Evolutionary conservation across 2,797 vertebrate genomes (phyloP).

Genomic region (Poliocrania exsul): DNA sequence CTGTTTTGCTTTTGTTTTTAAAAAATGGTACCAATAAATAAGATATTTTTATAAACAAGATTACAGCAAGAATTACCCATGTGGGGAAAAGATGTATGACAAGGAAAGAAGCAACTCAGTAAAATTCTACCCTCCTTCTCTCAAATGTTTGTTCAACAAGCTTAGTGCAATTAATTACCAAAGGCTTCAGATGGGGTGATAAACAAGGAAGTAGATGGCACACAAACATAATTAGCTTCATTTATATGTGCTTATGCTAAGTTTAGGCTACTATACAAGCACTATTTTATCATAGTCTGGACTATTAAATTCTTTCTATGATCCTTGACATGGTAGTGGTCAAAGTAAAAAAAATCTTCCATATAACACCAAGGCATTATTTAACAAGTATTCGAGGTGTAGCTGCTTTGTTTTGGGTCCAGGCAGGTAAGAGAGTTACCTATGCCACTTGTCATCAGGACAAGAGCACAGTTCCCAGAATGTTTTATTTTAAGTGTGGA

Average conservation of each 20-base stretch:
- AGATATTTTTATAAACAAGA: neutral
- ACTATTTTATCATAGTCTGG: neutral
- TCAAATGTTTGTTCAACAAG: neutral
- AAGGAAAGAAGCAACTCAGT: neutral
- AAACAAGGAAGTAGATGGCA: neutral
- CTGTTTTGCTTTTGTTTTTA: neutral
- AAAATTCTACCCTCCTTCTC: neutral
- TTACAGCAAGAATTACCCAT: neutral
- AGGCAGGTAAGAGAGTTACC: neutral
- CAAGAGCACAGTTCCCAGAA: neutral
- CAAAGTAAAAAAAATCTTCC: neutral
- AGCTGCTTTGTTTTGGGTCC: neutral
- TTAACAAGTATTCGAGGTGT: neutral
- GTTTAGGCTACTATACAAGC: neutral
- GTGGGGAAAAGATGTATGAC: neutral
- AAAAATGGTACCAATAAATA: neutral
- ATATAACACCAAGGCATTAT: neutral
- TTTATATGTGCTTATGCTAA: neutral
- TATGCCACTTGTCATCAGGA: neutral
- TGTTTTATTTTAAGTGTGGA: neutral
- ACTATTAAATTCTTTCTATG: neutral
- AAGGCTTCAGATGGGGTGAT: neutral
- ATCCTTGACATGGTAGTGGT: rapidly evolving
- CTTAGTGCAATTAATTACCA: neutral
- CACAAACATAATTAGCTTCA: neutral